Percentiles rank a stretch among this genome's conserved stretches.
These are phyloP conservation scores for Rostratula benghalensis DNA, from an alignment of 2,113 vertebrate species.

Conservation along the genomic window DNA sequence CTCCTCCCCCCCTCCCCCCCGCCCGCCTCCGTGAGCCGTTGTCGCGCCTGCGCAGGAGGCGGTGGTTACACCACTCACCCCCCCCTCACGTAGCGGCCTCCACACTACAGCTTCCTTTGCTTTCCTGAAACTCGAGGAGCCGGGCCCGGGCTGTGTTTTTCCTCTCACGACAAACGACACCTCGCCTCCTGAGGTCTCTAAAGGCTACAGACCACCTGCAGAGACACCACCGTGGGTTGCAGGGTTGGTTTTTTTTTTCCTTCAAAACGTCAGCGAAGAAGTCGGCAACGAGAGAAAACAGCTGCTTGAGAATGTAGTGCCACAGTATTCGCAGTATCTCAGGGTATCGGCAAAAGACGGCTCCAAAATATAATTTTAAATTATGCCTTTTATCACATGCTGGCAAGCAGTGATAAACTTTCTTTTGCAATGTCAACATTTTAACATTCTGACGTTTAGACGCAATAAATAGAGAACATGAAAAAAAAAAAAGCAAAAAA, in stretches of 20 bases:
- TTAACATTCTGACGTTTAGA: neutral
- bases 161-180: rapidly evolving
- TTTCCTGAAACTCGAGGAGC: no score
- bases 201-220: rapidly evolving
- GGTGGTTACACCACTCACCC: rapidly evolving
- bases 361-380: rapidly evolving
- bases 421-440: neutral
- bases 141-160: rapidly evolving
- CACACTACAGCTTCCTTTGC: rapidly evolving
- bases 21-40: no score
- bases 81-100: no score
- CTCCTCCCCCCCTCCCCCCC: no score
- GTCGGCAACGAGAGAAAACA: neutral
- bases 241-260: neutral
- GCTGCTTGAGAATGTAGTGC: rapidly evolving
- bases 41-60: neutral
- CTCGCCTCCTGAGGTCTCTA: rapidly evolving
- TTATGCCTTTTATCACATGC: neutral
- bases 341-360: neutral
- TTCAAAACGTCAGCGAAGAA: neutral
- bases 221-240: no score
- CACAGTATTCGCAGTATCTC: rapidly evolving
- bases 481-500: neutral
- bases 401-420: neutral
- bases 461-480: neutral